Base-by-base conservation (phyloP, 2,888 invertebrate species). In the Eumerus sabulonum region DNA sequence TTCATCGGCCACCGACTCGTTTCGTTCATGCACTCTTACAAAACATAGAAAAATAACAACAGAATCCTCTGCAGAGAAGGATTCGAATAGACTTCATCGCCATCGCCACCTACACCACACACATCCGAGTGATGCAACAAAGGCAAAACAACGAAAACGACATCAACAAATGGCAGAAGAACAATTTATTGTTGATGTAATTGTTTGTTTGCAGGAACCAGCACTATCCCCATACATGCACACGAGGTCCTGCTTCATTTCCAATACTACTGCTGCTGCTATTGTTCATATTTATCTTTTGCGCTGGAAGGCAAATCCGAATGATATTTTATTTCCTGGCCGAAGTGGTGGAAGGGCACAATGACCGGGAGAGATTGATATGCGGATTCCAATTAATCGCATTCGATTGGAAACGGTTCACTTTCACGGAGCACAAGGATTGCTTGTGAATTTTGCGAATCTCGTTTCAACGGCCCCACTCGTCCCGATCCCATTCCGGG, bases 321-420 rank as follows among this genome's bases (percentile, higher is more conserved):
- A 68, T 74, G 63, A 70, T 79, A 79, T 79, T 73, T 79, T 79
- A 79, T 79, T 74, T 79, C 68, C 64, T 54, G 42, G 2, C n/a
- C 5, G 40, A n/a, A 9, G n/a, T n/a, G n/a, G n/a, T n/a, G 53
- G 27, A 1, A 14, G 19, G 12, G 13, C 40, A 9, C 13, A 40
- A 3, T 40, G 40, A 11, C 11, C n/a, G 56, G 67, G 57, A 18
- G 74, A 79, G 79, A 74, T 79, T 79, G 79, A 79, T 79, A 79
- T 79, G 79, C 74, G 79, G 64, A 79, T 79, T 74, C 79, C 74
- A 79, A 79, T 79, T 79, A 79, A 79, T 79, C 79, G 79, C 64
- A 79, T 79, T 74, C 79, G 79, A 79, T 79, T 74, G 74, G 68
- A 70, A 79, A 70, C 45, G 63, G 68, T 79, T 74, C 79, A 68